Percentiles rank a stretch among this genome's conserved stretches.
These are phyloP conservation scores for Hemibagrus guttatus DNA, from an alignment of 2,797 vertebrate genomes.

Conservation along the genomic window DNA sequence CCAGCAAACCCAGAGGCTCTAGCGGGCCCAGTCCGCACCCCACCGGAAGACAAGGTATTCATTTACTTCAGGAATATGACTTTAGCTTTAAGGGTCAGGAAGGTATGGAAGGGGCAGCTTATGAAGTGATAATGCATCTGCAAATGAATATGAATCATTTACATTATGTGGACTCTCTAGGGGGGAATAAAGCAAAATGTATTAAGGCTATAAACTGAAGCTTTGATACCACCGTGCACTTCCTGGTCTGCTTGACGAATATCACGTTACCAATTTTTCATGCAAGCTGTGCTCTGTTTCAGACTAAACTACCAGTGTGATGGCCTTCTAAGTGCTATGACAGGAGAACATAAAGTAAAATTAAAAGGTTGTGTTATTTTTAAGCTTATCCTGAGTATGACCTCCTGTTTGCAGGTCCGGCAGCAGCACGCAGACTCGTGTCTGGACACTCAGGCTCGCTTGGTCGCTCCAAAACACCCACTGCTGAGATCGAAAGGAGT, in stretches of 20 bases:
- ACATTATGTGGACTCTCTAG: neutral
- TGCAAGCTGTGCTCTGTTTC: no score
- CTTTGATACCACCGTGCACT: no score
- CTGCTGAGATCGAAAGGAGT: constrained; percentile 84
- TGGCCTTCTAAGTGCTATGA: neutral
- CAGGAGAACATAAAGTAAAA: neutral
- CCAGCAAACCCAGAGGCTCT: constrained; percentile 72
- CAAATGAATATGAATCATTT: neutral
- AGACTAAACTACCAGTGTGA: no score
- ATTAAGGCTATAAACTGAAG: no score
- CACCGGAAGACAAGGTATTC: constrained; percentile 66
- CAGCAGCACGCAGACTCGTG: constrained; percentile 70
- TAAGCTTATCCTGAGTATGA: neutral
- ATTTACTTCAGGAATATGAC: neutral
- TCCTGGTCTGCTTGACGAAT: no score
- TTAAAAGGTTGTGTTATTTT: neutral
- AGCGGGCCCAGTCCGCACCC: constrained; percentile 60
- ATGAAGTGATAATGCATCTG: neutral
- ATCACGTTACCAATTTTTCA: no score
- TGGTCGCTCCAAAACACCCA: constrained; percentile 86
- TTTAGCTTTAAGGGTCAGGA: neutral
- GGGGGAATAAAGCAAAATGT: neutral
- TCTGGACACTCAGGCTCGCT: constrained; percentile 58
- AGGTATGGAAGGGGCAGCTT: neutral
- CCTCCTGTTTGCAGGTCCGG: constrained; percentile 44